phyloP scores from a whole-genome alignment of 2,797 vertebrate genomes.

The Streptopelia turtur region DNA sequence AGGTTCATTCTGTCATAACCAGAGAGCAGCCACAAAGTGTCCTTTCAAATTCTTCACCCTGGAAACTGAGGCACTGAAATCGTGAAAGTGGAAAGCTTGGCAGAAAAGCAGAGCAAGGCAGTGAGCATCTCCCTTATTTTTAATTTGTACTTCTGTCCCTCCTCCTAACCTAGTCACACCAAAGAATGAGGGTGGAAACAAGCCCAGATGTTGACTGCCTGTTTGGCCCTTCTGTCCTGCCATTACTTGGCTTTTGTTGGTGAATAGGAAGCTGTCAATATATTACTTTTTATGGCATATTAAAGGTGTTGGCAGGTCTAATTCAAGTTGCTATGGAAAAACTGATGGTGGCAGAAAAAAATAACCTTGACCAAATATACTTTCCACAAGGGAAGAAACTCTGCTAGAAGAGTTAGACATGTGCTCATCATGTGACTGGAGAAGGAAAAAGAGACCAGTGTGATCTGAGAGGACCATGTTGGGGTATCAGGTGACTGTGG shows the following conservation, averaged over 20 bases:
- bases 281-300: background rate
- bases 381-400: background rate
- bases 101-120: background rate
- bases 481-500: fast-evolving
- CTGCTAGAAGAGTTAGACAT: background rate
- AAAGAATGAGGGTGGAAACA: background rate
- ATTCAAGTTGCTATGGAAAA: background rate
- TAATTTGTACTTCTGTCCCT: background rate
- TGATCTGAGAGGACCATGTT: background rate
- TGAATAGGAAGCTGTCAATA: background rate
- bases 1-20: background rate
- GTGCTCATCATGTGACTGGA: background rate
- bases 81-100: background rate
- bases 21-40: background rate
- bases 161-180: background rate
- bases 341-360: background rate
- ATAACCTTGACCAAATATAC: background rate
- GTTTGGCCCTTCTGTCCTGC: background rate
- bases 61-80: background rate
- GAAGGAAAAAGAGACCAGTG: background rate
- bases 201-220: background rate
- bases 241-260: background rate
- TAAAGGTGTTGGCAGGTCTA: background rate
- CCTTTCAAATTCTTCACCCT: background rate
- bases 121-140: background rate